Conservation (phyloP, 2,797 vertebrate species). For the Craterocephalus amniculus region DNA sequence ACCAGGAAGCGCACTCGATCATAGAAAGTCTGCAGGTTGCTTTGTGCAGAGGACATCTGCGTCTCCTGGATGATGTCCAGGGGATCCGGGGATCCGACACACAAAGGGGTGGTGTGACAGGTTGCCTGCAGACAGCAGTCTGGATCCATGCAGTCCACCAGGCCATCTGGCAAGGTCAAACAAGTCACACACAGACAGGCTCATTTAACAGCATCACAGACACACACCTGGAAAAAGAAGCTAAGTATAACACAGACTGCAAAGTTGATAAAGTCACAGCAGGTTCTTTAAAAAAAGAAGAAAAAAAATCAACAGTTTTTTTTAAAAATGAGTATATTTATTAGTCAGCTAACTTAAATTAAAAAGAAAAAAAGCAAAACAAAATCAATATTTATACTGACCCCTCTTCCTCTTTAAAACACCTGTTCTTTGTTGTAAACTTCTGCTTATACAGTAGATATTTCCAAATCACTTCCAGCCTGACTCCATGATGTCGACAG, state of each 20-base stretch:
- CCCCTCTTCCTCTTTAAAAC: neutral
- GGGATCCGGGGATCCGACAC: constrained; percentile 94
- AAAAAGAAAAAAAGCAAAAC: neutral
- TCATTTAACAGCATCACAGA: constrained; percentile 45
- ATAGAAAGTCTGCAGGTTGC: constrained; percentile 93
- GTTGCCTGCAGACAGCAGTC: constrained; percentile 96
- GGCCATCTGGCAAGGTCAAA: constrained; percentile 87
- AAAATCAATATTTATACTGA: neutral
- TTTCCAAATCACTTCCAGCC: neutral
- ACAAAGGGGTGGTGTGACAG: constrained; percentile 90
- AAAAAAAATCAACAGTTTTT: neutral
- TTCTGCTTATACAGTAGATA: neutral
- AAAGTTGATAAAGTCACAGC: neutral
- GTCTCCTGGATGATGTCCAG: constrained; percentile 98
- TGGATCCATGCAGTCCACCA: constrained; percentile 98
- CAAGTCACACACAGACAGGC: constrained; percentile 31
- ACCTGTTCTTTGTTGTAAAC: neutral
- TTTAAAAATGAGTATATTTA: neutral
- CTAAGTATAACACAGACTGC: neutral
- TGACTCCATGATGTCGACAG: neutral
- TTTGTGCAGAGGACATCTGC: constrained; percentile 86
- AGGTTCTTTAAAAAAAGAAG: neutral
- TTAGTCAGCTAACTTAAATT: neutral
- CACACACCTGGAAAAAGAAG: constrained; percentile 53
- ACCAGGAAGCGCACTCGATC: constrained; percentile 94